phyloP scores from a whole-genome alignment of 2,797 vertebrate genomes.

The Chrysocyon brachyurus region DNA sequence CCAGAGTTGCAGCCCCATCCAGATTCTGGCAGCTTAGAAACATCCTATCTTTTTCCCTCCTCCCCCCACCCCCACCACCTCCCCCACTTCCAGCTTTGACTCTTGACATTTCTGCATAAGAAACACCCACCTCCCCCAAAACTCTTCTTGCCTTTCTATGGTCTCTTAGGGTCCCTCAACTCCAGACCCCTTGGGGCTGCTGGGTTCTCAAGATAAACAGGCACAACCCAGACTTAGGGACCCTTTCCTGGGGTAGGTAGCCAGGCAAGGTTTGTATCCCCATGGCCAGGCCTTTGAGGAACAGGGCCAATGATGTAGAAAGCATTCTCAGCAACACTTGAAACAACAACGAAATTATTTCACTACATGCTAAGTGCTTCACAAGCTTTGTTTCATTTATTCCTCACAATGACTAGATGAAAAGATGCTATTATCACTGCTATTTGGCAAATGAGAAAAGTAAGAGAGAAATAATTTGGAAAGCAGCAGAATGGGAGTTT shows the following conservation, averaged over 20 bases:
- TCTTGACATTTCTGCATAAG: constrained; percentile 77
- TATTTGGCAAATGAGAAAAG: constrained; percentile 43
- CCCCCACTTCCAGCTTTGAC: constrained; percentile 72
- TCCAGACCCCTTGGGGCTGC: background rate
- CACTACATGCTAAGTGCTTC: constrained; percentile 21
- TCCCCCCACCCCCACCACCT: constrained; percentile 67
- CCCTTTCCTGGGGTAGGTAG: background rate
- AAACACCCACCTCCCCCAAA: constrained; percentile 76
- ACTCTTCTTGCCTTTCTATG: constrained; percentile 69
- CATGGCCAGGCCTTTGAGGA: background rate
- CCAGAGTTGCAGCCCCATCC: constrained; percentile 69
- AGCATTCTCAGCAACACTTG: constrained; percentile 51
- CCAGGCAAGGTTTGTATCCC: background rate
- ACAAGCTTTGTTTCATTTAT: constrained; percentile 45
- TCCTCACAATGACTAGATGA: constrained; percentile 37
- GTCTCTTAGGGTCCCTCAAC: constrained; percentile 35
- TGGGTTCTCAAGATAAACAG: background rate
- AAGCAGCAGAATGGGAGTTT: background rate
- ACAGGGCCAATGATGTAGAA: background rate
- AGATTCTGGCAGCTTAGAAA: constrained; percentile 74
- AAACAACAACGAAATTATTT: constrained; percentile 57
- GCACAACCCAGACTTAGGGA: background rate
- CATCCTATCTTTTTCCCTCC: constrained; percentile 74
- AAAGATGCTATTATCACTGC: background rate
- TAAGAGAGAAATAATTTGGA: background rate